Conservation (phyloP, 2,888 invertebrate species). For the Oithona nana region DNA sequence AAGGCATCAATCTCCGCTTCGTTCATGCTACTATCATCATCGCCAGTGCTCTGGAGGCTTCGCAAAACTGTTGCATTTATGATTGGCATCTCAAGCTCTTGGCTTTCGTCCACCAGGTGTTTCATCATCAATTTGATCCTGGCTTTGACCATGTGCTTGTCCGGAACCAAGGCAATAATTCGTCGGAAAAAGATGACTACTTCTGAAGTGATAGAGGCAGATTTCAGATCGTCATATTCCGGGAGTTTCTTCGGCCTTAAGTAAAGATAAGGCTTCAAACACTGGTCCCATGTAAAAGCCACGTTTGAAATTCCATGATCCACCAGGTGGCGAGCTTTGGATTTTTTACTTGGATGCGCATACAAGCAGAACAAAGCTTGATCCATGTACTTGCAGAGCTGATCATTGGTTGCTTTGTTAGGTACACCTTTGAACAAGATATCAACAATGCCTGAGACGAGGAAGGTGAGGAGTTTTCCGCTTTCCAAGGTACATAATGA, state of each 20-base stretch:
- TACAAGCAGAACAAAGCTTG: constrained; percentile 71
- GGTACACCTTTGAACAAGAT: neutral
- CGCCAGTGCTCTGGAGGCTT: neutral
- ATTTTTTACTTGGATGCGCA: constrained; percentile 54
- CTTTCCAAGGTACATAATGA: constrained; percentile 17
- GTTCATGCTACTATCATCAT: neutral
- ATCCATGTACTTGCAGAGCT: constrained; percentile 45
- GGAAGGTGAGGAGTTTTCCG: constrained; percentile 6
- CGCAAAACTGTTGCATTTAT: too few relatives aligned
- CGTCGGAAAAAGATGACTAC: constrained; percentile 51
- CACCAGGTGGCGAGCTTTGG: constrained; percentile 42
- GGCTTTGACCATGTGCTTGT: neutral
- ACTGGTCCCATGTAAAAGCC: constrained; percentile 49
- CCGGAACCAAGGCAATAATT: constrained; percentile 46
- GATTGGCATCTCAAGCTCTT: too few relatives aligned
- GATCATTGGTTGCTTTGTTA: neutral
- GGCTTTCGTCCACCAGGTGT: neutral
- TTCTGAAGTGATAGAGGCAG: constrained; percentile 59
- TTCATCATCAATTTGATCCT: neutral
- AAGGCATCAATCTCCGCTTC: constrained; percentile 25
- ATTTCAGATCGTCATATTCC: constrained; percentile 36
- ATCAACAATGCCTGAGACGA: neutral
- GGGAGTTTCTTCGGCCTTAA: constrained; percentile 25
- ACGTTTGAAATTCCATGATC: constrained; percentile 56
- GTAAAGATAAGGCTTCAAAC: constrained; percentile 38